Conservation (phyloP, 1,140 invertebrate species). For the Adoxophyes honmai region DNA sequence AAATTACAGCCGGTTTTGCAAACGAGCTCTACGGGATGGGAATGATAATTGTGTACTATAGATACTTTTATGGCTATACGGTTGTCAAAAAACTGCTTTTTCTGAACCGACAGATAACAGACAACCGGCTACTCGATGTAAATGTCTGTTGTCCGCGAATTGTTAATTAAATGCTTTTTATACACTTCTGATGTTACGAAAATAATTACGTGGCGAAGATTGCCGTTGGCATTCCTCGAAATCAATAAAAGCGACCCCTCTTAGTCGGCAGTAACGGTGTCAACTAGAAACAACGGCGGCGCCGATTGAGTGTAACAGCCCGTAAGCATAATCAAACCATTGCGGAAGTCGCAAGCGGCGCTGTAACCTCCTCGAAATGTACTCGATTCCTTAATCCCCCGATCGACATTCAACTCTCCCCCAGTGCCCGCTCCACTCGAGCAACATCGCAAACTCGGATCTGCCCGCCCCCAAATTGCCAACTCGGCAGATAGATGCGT, state of each 20-base stretch:
- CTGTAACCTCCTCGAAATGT: not conserved
- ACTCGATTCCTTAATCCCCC: slow-evolving; percentile 12
- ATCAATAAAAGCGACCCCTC: slow-evolving; percentile 5
- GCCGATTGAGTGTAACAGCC: slow-evolving; percentile 8
- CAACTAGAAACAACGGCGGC: not conserved
- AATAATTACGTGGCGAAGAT: not conserved
- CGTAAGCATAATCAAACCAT: slow-evolving; percentile 12
- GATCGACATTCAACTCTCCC: slow-evolving; percentile 11
- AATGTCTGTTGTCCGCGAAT: no score
- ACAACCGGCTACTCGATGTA: no score
- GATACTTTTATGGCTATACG: not conserved
- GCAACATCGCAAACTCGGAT: not conserved
- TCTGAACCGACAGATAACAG: not conserved
- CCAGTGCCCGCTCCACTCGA: not conserved
- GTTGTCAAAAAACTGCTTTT: not conserved
- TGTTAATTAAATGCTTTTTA: no score
- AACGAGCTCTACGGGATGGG: slow-evolving; percentile 3
- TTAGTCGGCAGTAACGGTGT: not conserved
- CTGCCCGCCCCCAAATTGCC: slow-evolving; percentile 1
- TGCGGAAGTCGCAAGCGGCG: not conserved
- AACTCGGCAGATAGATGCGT: slow-evolving; percentile 17
- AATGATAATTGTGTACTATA: slow-evolving; percentile 4
- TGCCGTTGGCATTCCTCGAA: not conserved
- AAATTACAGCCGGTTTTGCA: slow-evolving; percentile 5
- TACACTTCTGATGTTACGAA: no score